Conservation (phyloP, 2,888 invertebrate genomes). For the Watsonalla cultraria region DNA sequence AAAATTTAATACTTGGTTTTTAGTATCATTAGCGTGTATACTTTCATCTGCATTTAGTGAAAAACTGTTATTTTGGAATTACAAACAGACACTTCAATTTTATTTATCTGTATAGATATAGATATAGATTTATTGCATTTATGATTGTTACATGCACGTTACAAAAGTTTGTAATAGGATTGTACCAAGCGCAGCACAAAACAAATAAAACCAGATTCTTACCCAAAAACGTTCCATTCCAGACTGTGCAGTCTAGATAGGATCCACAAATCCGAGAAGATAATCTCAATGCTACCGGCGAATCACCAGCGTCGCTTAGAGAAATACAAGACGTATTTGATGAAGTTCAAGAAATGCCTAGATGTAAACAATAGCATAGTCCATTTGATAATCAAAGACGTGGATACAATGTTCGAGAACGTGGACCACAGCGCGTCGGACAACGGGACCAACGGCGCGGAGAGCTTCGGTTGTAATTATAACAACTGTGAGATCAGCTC, state of each 20-base stretch:
- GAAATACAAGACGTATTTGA: slow-evolving; percentile 87
- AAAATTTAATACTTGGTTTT: too few species aligned
- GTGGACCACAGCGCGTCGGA: slow-evolving; percentile 61
- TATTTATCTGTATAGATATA: too few species aligned
- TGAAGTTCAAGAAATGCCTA: slow-evolving; percentile 86
- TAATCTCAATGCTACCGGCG: slow-evolving; percentile 84
- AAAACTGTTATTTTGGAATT: too few species aligned
- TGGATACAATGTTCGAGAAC: slow-evolving; percentile 91
- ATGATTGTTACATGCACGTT: too few species aligned
- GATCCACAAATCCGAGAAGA: slow-evolving; percentile 87
- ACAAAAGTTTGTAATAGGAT: too few species aligned
- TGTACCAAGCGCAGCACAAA: too few species aligned
- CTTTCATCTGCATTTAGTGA: too few species aligned
- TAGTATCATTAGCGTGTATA: too few species aligned
- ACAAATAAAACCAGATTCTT: too few species aligned
- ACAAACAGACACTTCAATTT: too few species aligned
- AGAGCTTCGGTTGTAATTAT: slow-evolving; percentile 62
- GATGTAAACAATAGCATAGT: slow-evolving; percentile 84
- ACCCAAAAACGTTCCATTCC: slow-evolving; percentile 23
- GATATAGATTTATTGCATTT: too few species aligned
- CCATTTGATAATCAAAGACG: slow-evolving; percentile 86
- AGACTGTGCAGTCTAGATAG: slow-evolving; percentile 88
- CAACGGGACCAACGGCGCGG: slow-evolving; percentile 47
- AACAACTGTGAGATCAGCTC: slow-evolving; percentile 60
- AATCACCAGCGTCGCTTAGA: slow-evolving; percentile 87